Evolutionary conservation across 1,140 invertebrate species (phyloP).

Genomic region (Hylyphantes graminicola): DNA sequence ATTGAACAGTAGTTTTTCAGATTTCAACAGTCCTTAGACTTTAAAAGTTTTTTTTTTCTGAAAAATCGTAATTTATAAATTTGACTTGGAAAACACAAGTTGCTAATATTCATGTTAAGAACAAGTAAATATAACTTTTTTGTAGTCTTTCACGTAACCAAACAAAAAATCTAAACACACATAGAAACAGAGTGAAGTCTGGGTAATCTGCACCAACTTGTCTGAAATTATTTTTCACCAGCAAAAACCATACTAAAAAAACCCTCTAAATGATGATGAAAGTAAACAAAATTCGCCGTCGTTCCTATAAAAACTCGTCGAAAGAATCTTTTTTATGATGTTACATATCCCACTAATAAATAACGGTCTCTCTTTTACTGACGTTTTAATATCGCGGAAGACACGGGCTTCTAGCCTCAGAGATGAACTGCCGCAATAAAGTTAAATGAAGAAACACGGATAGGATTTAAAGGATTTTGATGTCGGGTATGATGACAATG

Average conservation of each 20-base stretch:
- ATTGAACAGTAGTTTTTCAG: no score
- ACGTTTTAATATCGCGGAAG: constrained; percentile 57
- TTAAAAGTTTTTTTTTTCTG: no score
- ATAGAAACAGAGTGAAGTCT: background rate
- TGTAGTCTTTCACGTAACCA: background rate
- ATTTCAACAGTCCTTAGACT: no score
- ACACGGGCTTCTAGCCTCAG: constrained; percentile 2
- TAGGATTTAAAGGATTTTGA: constrained; percentile 56
- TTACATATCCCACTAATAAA: constrained; percentile 50
- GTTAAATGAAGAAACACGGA: constrained; percentile 60
- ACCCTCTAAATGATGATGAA: constrained; percentile 59
- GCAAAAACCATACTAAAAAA: constrained; percentile 45
- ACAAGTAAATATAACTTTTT: no score
- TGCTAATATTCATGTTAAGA: no score
- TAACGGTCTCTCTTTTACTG: constrained; percentile 45
- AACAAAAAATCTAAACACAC: constrained; percentile 24
- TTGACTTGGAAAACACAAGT: no score
- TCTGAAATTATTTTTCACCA: constrained; percentile 32
- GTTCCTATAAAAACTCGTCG: constrained; percentile 57
- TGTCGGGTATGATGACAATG: constrained; percentile 59
- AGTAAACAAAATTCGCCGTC: constrained; percentile 59
- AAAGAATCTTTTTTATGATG: constrained; percentile 57
- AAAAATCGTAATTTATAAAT: no score
- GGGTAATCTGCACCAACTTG: constrained; percentile 17
- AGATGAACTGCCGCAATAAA: constrained; percentile 58